Percentiles rank a stretch among this genome's conserved stretches.
Conservation (phyloP, 2,888 invertebrate genomes). For the Ormia ochracea region DNA sequence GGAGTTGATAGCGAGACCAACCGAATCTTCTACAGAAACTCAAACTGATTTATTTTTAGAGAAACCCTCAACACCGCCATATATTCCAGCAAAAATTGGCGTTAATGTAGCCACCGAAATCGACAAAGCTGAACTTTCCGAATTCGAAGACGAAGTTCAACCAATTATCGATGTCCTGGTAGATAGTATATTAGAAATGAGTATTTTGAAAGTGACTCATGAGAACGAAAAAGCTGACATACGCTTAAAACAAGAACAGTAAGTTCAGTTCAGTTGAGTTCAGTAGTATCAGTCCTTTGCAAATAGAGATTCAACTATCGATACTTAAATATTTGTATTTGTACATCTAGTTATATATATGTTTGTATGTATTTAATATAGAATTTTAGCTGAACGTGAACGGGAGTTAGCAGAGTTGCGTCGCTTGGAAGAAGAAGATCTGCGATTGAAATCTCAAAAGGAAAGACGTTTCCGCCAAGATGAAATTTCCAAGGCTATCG, state of each 20-base stretch:
- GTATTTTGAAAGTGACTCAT: conserved; percentile 91
- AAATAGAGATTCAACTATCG: not conserved
- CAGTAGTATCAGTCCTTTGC: too few species aligned
- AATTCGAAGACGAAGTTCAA: conserved; percentile 93
- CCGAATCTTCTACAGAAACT: conserved; percentile 86
- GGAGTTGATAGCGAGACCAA: conserved; percentile 87
- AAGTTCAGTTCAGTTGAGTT: too few species aligned
- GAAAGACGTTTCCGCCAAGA: conserved; percentile 85
- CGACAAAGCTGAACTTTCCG: conserved; percentile 93
- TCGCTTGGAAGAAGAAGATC: conserved; percentile 88
- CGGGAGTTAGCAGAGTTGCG: conserved; percentile 89
- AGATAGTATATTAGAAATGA: conserved; percentile 92
- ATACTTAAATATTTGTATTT: not conserved
- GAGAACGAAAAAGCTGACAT: conserved; percentile 93
- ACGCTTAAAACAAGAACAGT: conserved; percentile 81
- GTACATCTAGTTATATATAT: not conserved
- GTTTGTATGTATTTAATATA: conserved; percentile 51
- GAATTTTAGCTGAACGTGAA: conserved; percentile 80
- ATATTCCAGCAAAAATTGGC: conserved; percentile 88
- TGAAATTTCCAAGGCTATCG: conserved; percentile 80
- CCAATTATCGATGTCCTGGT: conserved; percentile 93
- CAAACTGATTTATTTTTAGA: conserved; percentile 93
- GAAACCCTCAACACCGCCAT: conserved; percentile 87
- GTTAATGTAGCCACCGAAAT: conserved; percentile 91
- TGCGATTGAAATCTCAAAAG: conserved; percentile 83